A percentile compares a stretch with the other conserved stretches of the same genome.
Conservation (phyloP, 2,113 vertebrate species). For the Tychaedon coryphoeus region DNA sequence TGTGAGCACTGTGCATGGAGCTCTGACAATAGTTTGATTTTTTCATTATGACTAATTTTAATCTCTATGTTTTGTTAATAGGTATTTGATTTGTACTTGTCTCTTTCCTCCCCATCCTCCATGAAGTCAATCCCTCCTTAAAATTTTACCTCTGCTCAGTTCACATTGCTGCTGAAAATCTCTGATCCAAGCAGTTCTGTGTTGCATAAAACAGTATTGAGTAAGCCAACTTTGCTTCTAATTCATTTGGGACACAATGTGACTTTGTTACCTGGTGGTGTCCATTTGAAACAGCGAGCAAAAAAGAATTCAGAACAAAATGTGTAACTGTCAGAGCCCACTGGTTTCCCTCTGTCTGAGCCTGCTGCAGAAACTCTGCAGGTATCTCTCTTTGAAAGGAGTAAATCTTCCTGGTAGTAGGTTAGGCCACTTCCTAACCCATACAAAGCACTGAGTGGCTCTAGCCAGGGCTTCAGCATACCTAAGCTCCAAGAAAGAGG, state of each 20-base stretch:
- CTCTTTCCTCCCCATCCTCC: neutral
- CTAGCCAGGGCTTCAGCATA: neutral
- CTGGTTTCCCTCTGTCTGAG: neutral
- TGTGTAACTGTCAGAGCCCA: neutral
- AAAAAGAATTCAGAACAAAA: neutral
- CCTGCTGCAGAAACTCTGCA: neutral
- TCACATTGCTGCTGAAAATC: neutral
- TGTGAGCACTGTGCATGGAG: neutral
- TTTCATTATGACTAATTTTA: neutral
- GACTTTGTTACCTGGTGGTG: neutral
- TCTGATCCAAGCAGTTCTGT: neutral
- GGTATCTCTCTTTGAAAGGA: neutral
- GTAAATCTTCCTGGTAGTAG: neutral
- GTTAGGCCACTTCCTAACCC: neutral
- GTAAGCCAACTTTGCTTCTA: neutral
- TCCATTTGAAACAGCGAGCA: neutral
- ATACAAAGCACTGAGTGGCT: neutral
- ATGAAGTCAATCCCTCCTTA: neutral
- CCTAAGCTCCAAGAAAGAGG: neutral
- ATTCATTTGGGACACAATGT: neutral
- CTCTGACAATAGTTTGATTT: neutral
- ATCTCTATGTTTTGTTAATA: neutral
- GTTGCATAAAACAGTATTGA: neutral
- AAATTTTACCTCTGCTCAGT: neutral
- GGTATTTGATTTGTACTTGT: neutral